Evolutionary conservation across 2,797 vertebrate species (phyloP).

Genomic region (Coreius guichenoti): DNA sequence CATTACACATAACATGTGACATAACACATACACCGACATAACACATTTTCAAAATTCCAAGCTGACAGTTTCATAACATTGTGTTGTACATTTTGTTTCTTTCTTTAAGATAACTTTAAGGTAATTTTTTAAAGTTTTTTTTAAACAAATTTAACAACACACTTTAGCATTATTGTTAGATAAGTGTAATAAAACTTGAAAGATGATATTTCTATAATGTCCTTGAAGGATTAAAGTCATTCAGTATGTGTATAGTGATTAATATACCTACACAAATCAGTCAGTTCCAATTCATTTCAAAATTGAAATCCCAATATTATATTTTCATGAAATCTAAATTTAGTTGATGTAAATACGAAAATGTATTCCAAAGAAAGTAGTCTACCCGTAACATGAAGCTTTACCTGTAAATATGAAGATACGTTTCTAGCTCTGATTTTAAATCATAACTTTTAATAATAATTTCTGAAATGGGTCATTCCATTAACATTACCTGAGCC

Average conservation of each 20-base stretch:
- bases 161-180: neutral
- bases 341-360: neutral
- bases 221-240: neutral
- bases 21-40: neutral
- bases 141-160: neutral
- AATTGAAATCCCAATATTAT: neutral
- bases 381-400: too few relatives aligned
- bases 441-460: too few relatives aligned
- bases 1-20: too few relatives aligned
- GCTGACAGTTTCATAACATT: neutral
- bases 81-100: too few relatives aligned
- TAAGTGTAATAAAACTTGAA: neutral
- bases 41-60: neutral
- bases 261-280: too few relatives aligned
- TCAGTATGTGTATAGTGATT: neutral
- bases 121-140: neutral
- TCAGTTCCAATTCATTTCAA: neutral
- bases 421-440: too few relatives aligned
- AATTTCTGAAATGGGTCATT: too few relatives aligned
- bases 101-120: neutral
- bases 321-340: neutral
- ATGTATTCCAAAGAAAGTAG: neutral
- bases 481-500: too few relatives aligned
- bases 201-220: neutral
- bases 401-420: too few relatives aligned